Percentiles rank a stretch among this genome's conserved stretches.
These are phyloP conservation scores for Archilochus colubris DNA, from an alignment of 2,113 vertebrate genomes.

Conservation along the genomic window DNA sequence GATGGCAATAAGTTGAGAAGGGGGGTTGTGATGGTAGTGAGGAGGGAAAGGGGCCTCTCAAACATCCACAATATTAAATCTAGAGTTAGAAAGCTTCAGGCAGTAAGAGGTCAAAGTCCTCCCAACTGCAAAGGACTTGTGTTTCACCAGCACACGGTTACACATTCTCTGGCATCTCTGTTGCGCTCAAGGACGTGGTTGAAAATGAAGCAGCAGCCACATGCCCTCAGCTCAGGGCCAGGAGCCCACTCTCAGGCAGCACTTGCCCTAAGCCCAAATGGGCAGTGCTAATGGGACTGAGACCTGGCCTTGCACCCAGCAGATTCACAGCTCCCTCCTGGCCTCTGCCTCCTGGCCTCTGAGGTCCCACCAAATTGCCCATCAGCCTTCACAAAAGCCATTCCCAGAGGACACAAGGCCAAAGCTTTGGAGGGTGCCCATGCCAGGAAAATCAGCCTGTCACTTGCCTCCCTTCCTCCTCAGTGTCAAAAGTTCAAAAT, in stretches of 20 bases:
- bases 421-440: neutral
- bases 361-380: neutral
- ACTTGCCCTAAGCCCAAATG: neutral
- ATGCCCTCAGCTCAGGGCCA: neutral
- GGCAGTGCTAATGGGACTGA: neutral
- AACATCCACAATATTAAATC: neutral
- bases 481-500: conserved; percentile 6
- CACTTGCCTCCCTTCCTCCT: neutral
- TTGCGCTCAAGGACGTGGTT: neutral
- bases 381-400: neutral
- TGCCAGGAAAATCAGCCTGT: neutral
- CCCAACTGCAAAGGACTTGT: neutral
- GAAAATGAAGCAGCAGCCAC: neutral
- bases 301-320: fast-evolving
- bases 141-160: fast-evolving
- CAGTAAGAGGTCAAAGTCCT: neutral
- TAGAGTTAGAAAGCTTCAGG: neutral
- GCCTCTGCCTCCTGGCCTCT: neutral
- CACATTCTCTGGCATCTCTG: neutral
- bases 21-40: neutral
- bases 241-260: neutral
- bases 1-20: fast-evolving
- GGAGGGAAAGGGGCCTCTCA: neutral
- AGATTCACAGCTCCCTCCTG: neutral
- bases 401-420: neutral